Evolutionary conservation across 2,888 invertebrate species (phyloP), one percentile per base, ranked within the genome.

Genomic region (Eudasyphora cyanicolor): DNA sequence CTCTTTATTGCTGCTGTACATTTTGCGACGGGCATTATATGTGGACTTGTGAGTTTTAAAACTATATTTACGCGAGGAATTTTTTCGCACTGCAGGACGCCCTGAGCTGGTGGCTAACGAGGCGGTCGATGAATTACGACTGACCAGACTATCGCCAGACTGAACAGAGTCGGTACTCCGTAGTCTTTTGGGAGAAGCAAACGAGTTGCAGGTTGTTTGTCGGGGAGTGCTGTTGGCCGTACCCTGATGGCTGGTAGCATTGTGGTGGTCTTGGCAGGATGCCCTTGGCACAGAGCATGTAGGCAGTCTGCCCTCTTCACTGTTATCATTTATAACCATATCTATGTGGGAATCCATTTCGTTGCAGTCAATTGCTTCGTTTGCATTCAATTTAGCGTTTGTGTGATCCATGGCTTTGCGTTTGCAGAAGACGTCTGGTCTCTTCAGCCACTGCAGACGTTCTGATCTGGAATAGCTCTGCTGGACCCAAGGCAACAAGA

Each of bases 1-100:
- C 42, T 81, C 82, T 54, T 76, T 79, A 57, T 85, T 86, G 2
- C 85, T 27, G 51, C 80, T 76, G 82, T 85, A 86, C 88, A 89
- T 88, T 86, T 88, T 89, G 1, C 92, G 90, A 12, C 89, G 87
- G 38, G 88, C 87, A 85, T 91, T 87, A 84, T 88, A 88, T 29
- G 88, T 85, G 81, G 90, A 91, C 21, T 89, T 87, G 86, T 92
- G 91, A 32, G 92, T 92, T 85, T 92, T 92, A 79, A 92, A 92
- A 86, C 92, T 92, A 78, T 91, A 92, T 88, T 91, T 92, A 81
- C 92, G 89, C 19, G 82, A 75, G 67, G 84, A 74, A 70, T 83
- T 73, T 38, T 86, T 83, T 79, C 86, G 87, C 76, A 88, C 86
- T 62, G 80, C 75, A 70, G 35, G 38, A 57, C 57, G 21, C 2